A percentile compares a stretch with the other conserved stretches of the same genome.
Conservation (phyloP, 2,797 vertebrate species). For the Urocyon cinereoargenteus region DNA sequence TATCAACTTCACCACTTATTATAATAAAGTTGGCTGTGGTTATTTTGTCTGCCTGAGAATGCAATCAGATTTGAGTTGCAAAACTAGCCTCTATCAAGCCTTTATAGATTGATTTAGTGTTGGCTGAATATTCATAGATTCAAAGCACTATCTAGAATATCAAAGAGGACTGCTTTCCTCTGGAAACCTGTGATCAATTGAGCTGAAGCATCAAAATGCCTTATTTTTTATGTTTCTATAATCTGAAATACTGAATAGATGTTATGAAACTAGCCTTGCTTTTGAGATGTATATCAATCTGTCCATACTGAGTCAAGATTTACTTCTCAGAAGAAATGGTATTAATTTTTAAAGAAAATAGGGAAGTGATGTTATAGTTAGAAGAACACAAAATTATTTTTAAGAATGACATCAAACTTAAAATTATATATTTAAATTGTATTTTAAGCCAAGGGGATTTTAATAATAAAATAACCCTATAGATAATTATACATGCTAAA, state of each 20-base stretch:
- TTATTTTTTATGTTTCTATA: slow-evolving; percentile 29
- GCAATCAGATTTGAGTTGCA: slow-evolving; percentile 35
- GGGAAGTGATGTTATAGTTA: not conserved
- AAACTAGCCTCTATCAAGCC: slow-evolving; percentile 27
- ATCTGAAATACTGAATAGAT: slow-evolving; percentile 59
- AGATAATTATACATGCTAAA: not conserved
- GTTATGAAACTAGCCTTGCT: not conserved
- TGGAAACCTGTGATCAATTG: slow-evolving; percentile 12
- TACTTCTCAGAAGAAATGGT: slow-evolving; percentile 36
- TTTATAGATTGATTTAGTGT: not conserved
- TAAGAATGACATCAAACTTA: slow-evolving; percentile 22
- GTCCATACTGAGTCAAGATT: not conserved
- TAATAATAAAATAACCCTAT: slow-evolving; percentile 35
- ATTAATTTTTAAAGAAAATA: slow-evolving; percentile 30
- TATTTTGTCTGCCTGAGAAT: slow-evolving; percentile 21
- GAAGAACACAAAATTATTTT: slow-evolving; percentile 16
- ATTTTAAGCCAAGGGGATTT: slow-evolving; percentile 14
- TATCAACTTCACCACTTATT: slow-evolving; percentile 15
- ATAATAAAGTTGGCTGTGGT: slow-evolving; percentile 1
- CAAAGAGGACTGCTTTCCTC: slow-evolving; percentile 7
- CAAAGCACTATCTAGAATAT: not conserved
- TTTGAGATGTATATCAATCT: slow-evolving; percentile 13
- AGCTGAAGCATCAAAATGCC: slow-evolving; percentile 50
- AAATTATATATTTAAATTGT: slow-evolving; percentile 18
- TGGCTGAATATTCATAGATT: slow-evolving; percentile 34